These are phyloP conservation scores for Phocoena sinus DNA, from an alignment of 2,113 vertebrate species.

Conservation along the genomic window DNA sequence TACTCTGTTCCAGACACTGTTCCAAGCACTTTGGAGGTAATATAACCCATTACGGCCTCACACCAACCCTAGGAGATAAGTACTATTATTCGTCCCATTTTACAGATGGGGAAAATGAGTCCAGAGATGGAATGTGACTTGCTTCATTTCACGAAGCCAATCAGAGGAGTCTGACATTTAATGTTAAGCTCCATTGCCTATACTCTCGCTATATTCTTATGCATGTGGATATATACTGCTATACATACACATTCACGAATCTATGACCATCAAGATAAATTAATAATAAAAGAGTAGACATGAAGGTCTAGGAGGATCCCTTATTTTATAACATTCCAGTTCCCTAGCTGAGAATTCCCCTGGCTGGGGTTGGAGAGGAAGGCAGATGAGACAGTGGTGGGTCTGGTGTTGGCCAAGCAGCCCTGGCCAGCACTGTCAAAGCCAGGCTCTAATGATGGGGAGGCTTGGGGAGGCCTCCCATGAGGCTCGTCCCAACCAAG, in stretches of 20 bases:
- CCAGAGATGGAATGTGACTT: neutral
- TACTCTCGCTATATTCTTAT: neutral
- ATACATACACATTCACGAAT: fast-evolving
- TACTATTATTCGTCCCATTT: neutral
- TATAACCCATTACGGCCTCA: neutral
- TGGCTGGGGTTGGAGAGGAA: neutral
- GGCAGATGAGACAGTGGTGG: neutral
- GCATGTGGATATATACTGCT: fast-evolving
- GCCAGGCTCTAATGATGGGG: neutral
- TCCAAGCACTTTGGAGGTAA: neutral
- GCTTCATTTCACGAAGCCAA: neutral
- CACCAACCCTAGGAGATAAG: neutral
- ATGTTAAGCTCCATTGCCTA: neutral
- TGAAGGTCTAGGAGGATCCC: neutral
- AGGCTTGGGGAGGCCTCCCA: neutral
- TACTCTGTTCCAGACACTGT: neutral
- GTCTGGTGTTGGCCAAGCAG: neutral
- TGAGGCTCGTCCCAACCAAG: neutral
- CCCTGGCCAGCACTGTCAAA: neutral
- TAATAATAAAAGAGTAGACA: neutral
- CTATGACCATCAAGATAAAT: neutral
- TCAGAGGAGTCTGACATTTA: neutral
- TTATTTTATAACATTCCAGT: neutral
- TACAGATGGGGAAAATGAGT: neutral
- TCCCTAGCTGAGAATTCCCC: neutral